Evolutionary conservation across 2,797 vertebrate genomes (phyloP), one percentile per base, ranked within the genome.

Genomic region (Merluccius polli): DNA sequence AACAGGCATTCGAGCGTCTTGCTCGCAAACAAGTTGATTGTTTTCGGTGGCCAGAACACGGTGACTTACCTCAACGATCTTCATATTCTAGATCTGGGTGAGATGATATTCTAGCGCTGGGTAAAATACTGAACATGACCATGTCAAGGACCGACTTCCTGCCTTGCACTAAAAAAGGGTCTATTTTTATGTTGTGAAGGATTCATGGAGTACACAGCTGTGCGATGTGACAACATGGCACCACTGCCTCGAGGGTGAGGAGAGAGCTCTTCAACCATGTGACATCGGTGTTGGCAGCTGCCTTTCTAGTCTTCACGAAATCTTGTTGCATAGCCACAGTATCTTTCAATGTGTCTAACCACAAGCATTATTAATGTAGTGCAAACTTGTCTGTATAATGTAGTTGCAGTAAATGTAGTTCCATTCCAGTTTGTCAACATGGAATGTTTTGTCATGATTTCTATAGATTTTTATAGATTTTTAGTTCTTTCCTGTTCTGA

Each of bases 201-300:
- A 84, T 95, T 95, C 85, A 97, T 97, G 96, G 96, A 98, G 88
- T 98, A 96, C 88, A 90, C 90, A 83, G 86, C 95, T 84, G 94
- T 97, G 76, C 94, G 92, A 84, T 88, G 87, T 78, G 88, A 89
- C 59, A 94, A 91, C 89, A 90, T 93, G 90, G 90, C 93, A 71
- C 93, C 94, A 1, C 82, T 95, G 86, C 92, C 94, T 77, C 90
- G 94, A 82, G 94, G 94, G 94, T 94, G 87, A 93, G 92, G 77
- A 29, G 73, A 31, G 33, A 70, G 75, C 75, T 71, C 77, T 80
- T 89, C 81, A 79, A 82, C 82, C 83, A 82, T 83, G 81, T 89
- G 80, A 76, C 72, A 82, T 77, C 2, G 8, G 76, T 69, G 81
- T 38, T 24, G 70, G 80, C 83, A 81, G 87, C 80, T 88, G 85